These are phyloP conservation scores for Adineta ricciae DNA, from an alignment of 2,888 invertebrate genomes.

Conservation along the genomic window DNA sequence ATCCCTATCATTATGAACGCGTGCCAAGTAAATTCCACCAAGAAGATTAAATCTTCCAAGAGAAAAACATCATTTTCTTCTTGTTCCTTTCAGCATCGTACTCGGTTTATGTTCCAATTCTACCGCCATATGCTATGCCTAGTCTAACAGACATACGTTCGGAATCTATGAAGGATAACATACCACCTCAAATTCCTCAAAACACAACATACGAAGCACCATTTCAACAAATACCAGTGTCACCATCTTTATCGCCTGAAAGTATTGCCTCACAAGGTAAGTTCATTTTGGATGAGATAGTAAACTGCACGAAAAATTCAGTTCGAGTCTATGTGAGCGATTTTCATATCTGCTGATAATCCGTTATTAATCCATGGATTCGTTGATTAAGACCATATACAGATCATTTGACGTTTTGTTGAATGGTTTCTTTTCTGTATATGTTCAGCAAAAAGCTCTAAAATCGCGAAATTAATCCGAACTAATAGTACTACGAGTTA, in stretches of 20 bases:
- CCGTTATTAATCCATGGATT: not conserved
- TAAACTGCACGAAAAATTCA: not conserved
- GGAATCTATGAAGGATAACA: not conserved
- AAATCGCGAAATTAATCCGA: not conserved
- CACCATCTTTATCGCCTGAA: not conserved
- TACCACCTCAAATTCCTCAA: not conserved
- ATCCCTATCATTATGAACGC: slow-evolving; percentile 90
- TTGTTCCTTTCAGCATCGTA: not conserved
- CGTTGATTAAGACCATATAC: not conserved
- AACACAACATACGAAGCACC: not conserved
- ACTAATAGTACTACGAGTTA: slow-evolving; percentile 12
- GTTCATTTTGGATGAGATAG: not conserved
- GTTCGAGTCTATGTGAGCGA: not conserved
- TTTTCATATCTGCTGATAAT: not conserved
- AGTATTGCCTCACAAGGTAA: not conserved
- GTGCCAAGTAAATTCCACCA: not conserved
- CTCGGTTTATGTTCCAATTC: not conserved
- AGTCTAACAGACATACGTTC: not conserved
- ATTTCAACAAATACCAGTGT: not conserved
- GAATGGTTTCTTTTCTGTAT: not conserved
- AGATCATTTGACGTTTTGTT: not conserved
- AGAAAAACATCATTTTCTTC: not conserved
- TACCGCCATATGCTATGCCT: not conserved
- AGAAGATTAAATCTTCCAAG: too few relatives aligned
- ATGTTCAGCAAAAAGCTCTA: not conserved